Percentiles rank a stretch among this genome's conserved stretches.
Evolutionary conservation across 2,113 vertebrate species (phyloP).

Genomic region (Urocolius indicus): DNA sequence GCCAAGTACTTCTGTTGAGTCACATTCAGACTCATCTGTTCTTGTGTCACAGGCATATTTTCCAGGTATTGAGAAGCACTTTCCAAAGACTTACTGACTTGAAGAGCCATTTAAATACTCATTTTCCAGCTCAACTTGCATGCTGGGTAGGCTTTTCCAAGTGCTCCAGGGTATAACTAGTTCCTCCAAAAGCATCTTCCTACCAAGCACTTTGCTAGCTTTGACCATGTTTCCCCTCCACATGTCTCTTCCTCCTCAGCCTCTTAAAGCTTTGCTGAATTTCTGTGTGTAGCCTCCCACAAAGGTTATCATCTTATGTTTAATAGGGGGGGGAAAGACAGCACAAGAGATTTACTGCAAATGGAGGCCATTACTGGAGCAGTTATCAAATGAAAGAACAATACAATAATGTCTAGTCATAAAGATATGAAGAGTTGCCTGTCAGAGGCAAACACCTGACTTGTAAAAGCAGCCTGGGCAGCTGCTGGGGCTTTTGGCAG

Average conservation of each 20-base stretch:
- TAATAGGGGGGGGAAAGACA: conserved; percentile 29
- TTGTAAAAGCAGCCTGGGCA: conserved; percentile 3
- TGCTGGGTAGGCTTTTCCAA: neutral
- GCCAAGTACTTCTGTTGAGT: neutral
- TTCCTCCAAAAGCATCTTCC: conserved; percentile 31
- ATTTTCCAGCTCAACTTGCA: conserved; percentile 45
- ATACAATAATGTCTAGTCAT: conserved; percentile 56
- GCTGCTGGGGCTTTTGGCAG: neutral
- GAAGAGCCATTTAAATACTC: conserved; percentile 31
- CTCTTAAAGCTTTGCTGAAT: neutral
- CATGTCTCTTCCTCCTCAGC: neutral
- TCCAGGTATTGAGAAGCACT: conserved; percentile 5
- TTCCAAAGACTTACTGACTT: neutral
- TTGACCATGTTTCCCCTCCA: neutral
- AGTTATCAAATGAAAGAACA: conserved; percentile 70
- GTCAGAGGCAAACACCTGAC: conserved; percentile 32
- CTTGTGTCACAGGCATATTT: neutral
- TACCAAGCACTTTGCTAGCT: neutral
- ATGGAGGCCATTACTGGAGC: conserved; percentile 55
- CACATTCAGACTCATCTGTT: neutral
- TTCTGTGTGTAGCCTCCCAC: neutral
- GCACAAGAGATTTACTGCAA: conserved; percentile 61
- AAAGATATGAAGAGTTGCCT: conserved; percentile 47
- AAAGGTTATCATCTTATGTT: conserved; percentile 52
- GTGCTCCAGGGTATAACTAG: conserved; percentile 24